Conservation (phyloP, 2,113 vertebrate genomes). For the Pleuronectes platessa region DNA sequence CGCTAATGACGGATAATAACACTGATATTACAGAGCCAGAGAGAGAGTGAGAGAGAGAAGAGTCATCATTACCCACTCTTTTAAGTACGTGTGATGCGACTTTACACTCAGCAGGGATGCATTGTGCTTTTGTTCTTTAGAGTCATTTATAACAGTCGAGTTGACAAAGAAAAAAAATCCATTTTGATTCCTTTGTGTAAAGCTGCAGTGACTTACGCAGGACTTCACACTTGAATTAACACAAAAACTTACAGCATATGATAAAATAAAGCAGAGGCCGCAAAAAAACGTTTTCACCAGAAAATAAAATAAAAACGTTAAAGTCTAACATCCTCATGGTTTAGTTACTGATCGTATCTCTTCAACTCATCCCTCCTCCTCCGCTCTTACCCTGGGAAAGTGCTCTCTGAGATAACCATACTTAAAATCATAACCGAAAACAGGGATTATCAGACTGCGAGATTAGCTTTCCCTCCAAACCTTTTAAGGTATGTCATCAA, state of each 20-base stretch:
- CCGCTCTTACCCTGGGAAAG: constrained; percentile 63
- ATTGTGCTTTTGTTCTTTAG: constrained; percentile 40
- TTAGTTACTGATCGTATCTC: constrained; percentile 61
- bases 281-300: constrained; percentile 19
- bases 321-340: constrained; percentile 32
- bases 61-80: constrained; percentile 32
- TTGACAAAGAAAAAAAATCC: constrained; percentile 32
- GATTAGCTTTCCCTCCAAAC: constrained; percentile 41
- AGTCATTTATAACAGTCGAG: constrained; percentile 28
- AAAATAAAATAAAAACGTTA: constrained; percentile 49
- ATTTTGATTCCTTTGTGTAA: constrained; percentile 20
- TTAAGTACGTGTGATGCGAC: constrained; percentile 35
- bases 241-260: constrained; percentile 19
- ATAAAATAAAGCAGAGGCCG: constrained; percentile 1
- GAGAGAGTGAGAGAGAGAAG: neutral
- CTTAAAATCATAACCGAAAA: constrained; percentile 51
- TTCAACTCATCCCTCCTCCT: neutral
- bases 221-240: neutral
- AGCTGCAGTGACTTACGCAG: constrained; percentile 14
- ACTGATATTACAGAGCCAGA: constrained; percentile 3
- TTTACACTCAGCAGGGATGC: constrained; percentile 37
- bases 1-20: constrained; percentile 74
- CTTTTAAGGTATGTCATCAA: constrained; percentile 51
- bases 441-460: constrained; percentile 45
- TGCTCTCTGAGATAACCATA: constrained; percentile 23